A percentile compares a stretch with the other conserved stretches of the same genome.
These are phyloP conservation scores for Leptopterna dolabrata DNA, from an alignment of 2,888 invertebrate genomes.

Conservation along the genomic window DNA sequence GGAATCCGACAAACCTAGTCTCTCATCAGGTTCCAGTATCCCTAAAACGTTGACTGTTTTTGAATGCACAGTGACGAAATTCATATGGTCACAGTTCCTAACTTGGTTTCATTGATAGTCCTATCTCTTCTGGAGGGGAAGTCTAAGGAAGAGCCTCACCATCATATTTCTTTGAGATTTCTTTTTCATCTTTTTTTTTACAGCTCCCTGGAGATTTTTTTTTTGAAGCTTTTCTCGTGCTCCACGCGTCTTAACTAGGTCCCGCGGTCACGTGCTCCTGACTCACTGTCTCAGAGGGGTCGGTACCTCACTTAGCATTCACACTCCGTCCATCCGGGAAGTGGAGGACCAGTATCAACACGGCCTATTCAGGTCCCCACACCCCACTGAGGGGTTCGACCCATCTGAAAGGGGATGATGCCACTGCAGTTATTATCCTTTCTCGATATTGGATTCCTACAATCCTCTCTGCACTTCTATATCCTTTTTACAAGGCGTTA, in stretches of 20 bases:
- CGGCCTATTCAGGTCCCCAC: slow-evolving; percentile 16
- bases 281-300: background rate
- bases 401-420: background rate
- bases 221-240: background rate
- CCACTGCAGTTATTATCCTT: slow-evolving; percentile 3
- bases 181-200: background rate
- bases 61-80: no score
- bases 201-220: slow-evolving; percentile 7
- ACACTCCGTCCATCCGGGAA: slow-evolving; percentile 49
- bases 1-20: no score
- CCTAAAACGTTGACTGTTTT: no score
- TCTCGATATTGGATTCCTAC: slow-evolving; percentile 4
- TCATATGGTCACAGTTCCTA: no score
- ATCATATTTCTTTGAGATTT: background rate
- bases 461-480: background rate
- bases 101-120: no score
- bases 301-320: slow-evolving; percentile 37
- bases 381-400: background rate
- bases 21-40: no score
- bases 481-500: slow-evolving; percentile 9
- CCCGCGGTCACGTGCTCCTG: slow-evolving; percentile 22
- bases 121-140: background rate
- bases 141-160: background rate
- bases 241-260: slow-evolving; percentile 18
- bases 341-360: slow-evolving; percentile 46